These are phyloP conservation scores for Ypsolopha sequella DNA, from an alignment of 2,888 invertebrate genomes.

Conservation along the genomic window DNA sequence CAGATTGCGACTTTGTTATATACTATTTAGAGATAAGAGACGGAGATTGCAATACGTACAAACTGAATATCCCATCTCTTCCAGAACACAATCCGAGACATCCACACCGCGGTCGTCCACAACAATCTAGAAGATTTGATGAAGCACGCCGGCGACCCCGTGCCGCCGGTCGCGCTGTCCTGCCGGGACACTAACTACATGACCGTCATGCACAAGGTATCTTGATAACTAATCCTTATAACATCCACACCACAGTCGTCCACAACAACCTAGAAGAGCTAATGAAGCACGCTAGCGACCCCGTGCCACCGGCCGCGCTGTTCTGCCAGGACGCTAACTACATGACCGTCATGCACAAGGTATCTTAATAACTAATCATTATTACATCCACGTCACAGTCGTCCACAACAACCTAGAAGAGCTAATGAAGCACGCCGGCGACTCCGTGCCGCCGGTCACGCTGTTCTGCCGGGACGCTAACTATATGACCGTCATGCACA, in stretches of 20 bases:
- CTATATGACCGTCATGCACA: slow-evolving; percentile 89
- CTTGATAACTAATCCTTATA: slow-evolving; percentile 3
- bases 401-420: slow-evolving; percentile 82
- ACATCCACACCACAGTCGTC: no score
- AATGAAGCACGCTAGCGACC: slow-evolving; percentile 74
- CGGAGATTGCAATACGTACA: no score
- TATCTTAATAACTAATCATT: no score
- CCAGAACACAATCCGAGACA: slow-evolving; percentile 84
- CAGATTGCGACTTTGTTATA: not conserved
- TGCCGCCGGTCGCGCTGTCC: slow-evolving; percentile 78
- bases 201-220: slow-evolving; percentile 88
- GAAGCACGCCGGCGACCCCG: slow-evolving; percentile 75
- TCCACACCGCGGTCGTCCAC: slow-evolving; percentile 82
- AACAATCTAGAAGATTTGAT: slow-evolving; percentile 81
- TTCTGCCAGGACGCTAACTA: slow-evolving; percentile 85
- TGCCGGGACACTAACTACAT: slow-evolving; percentile 86
- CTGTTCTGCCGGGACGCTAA: slow-evolving; percentile 83
- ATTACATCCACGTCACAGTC: slow-evolving; percentile 83
- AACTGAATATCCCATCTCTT: slow-evolving; percentile 15
- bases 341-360: slow-evolving; percentile 88
- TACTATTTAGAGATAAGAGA: no score
- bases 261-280: slow-evolving; percentile 81
- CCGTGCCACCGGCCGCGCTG: slow-evolving; percentile 78
- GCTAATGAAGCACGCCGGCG: slow-evolving; percentile 74
- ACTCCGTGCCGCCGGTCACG: slow-evolving; percentile 78